These are phyloP conservation scores for Perithous albicinctus DNA, from an alignment of 2,888 invertebrate genomes.

Conservation along the genomic window DNA sequence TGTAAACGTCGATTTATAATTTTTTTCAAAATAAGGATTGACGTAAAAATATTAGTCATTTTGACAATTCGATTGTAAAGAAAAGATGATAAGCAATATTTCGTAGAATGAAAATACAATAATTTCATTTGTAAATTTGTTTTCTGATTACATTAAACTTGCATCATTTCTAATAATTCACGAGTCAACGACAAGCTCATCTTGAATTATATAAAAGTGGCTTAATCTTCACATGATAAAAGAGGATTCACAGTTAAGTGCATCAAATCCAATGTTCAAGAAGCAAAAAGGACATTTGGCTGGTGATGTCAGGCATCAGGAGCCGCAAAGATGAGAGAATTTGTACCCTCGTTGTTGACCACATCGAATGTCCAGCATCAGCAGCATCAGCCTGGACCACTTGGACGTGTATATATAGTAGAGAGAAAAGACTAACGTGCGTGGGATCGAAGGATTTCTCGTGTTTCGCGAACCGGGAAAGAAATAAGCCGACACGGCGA, in stretches of 20 bases:
- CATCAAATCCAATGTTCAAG: constrained; percentile 55
- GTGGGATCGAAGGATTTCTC: constrained; percentile 44
- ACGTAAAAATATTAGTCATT: too few species aligned
- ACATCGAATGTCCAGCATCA: constrained; percentile 16
- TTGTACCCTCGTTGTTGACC: constrained; percentile 53
- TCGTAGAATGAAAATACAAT: too few species aligned
- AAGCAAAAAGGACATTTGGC: constrained; percentile 42
- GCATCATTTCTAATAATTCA: constrained; percentile 27
- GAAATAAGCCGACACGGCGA: constrained; percentile 81
- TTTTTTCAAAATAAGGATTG: too few species aligned
- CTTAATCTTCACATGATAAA: constrained; percentile 41
- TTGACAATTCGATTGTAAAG: too few species aligned
- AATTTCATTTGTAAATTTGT: too few species aligned
- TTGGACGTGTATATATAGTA: neutral
- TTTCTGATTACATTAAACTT: neutral
- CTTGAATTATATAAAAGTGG: constrained; percentile 43
- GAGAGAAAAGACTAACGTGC: constrained; percentile 18
- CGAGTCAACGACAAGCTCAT: constrained; percentile 24
- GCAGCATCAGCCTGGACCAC: neutral
- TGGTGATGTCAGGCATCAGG: constrained; percentile 43
- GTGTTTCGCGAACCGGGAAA: constrained; percentile 47
- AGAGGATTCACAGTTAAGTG: constrained; percentile 62
- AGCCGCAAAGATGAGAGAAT: constrained; percentile 27
- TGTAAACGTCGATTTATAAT: too few species aligned
- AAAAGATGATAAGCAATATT: too few species aligned